Percentiles rank a stretch among this genome's conserved stretches.
These are phyloP conservation scores for Eulemur macaco DNA, from an alignment of 2,113 vertebrate genomes.

Conservation along the genomic window DNA sequence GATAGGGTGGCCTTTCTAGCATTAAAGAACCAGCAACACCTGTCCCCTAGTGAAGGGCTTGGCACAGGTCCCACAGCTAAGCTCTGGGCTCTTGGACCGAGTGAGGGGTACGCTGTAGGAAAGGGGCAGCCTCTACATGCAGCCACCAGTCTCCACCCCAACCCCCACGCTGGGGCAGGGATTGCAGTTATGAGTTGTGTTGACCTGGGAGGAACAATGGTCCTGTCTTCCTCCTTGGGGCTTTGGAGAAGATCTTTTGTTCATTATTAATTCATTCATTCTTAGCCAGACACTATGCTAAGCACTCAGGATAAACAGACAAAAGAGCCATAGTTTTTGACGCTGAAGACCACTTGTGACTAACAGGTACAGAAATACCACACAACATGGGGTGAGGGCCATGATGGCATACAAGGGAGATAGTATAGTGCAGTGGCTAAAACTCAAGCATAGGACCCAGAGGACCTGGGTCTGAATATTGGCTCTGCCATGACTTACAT, in stretches of 20 bases:
- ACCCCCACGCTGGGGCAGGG: background rate
- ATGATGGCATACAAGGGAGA: fast-evolving
- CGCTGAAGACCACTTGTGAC: background rate
- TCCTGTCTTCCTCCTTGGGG: background rate
- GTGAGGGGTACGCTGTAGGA: background rate
- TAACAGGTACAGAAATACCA: background rate
- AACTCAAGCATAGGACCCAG: fast-evolving
- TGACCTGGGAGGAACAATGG: background rate
- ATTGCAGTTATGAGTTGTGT: background rate
- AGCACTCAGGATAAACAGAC: background rate
- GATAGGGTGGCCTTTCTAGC: background rate
- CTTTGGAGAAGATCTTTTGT: background rate
- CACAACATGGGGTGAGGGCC: background rate
- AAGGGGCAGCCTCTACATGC: fast-evolving
- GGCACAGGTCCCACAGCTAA: fast-evolving
- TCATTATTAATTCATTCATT: background rate
- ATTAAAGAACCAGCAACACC: background rate
- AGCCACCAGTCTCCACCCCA: background rate
- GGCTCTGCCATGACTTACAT: background rate
- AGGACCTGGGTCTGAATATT: too few relatives aligned
- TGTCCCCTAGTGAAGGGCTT: background rate
- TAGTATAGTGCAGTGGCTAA: fast-evolving
- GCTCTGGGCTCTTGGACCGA: background rate
- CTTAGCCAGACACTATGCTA: background rate
- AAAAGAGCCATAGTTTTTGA: background rate